A percentile compares a stretch with the other conserved stretches of the same genome.
Evolutionary conservation across 2,113 vertebrate genomes (phyloP).

Genomic region (Labrus mixtus): DNA sequence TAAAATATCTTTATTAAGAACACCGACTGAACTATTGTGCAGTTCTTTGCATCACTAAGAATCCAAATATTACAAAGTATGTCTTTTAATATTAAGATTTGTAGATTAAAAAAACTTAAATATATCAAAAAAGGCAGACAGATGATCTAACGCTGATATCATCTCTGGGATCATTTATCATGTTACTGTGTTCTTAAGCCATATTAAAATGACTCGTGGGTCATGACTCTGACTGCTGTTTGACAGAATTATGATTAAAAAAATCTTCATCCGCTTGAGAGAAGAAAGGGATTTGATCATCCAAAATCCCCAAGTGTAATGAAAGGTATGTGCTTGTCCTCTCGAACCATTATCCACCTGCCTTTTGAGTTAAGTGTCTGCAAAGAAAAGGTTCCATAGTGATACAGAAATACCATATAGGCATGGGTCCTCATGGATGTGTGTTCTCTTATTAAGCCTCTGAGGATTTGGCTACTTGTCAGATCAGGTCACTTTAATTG

Average conservation of each 20-base stretch:
- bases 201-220: conserved; percentile 30
- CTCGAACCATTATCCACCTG: conserved; percentile 35
- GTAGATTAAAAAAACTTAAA: too few species aligned
- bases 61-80: too few species aligned
- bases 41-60: too few species aligned
- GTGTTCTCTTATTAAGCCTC: conserved; percentile 70
- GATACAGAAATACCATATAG: conserved; percentile 37
- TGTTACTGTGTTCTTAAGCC: conserved; percentile 7
- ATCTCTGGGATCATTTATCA: not conserved
- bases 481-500: conserved; percentile 82
- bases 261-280: conserved; percentile 34
- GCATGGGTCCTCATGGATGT: conserved; percentile 48
- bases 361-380: conserved; percentile 47
- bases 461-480: conserved; percentile 75
- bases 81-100: too few species aligned
- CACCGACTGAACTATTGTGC: too few species aligned
- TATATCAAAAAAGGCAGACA: too few species aligned
- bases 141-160: too few species aligned
- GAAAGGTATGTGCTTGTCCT: conserved; percentile 31
- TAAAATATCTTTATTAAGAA: not conserved
- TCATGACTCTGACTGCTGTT: conserved; percentile 5
- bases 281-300: conserved; percentile 24
- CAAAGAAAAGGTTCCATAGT: conserved; percentile 23
- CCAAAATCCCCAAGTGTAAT: conserved; percentile 31
- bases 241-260: conserved; percentile 17